A percentile compares a stretch with the other conserved stretches of the same genome.
Evolutionary conservation across 2,888 invertebrate species (phyloP).

Genomic region (Amblyjoppa fuscipennis): DNA sequence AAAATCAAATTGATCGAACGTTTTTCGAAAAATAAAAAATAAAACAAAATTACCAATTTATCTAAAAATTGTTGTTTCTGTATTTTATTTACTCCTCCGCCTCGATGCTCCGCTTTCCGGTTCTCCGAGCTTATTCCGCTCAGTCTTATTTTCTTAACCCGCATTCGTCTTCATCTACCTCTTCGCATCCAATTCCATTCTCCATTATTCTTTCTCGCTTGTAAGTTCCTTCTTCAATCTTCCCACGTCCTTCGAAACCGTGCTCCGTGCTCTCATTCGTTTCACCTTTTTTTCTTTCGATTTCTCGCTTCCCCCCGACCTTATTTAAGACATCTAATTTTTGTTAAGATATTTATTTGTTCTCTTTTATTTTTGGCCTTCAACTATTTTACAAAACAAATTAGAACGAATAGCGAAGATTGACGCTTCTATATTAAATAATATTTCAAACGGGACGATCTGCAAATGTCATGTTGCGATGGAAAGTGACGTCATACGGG

Average conservation of each 20-base stretch:
- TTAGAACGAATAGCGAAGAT: too few species aligned
- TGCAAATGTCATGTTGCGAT: too few species aligned
- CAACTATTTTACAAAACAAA: too few species aligned
- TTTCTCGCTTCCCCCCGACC: not conserved
- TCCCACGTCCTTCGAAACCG: not conserved
- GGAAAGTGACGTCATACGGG: too few species aligned
- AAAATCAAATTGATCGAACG: too few species aligned
- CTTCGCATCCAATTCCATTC: conserved; percentile 5
- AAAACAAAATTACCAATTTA: not conserved
- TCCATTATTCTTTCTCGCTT: conserved; percentile 1
- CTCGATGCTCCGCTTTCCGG: not conserved
- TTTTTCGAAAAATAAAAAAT: too few species aligned
- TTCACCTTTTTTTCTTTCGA: not conserved
- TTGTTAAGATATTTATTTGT: not conserved
- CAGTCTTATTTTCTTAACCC: not conserved
- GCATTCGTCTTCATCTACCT: conserved; percentile 13
- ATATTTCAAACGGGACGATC: too few species aligned
- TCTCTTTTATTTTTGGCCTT: too few species aligned
- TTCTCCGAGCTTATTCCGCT: not conserved
- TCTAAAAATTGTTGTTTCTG: not conserved
- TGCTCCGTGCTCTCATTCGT: not conserved
- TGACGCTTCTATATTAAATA: too few species aligned
- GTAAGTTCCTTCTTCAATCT: not conserved
- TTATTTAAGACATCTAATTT: not conserved
- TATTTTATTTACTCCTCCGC: not conserved